phyloP scores from a whole-genome alignment of 2,888 invertebrate genomes.

The Augiades crinisus region DNA sequence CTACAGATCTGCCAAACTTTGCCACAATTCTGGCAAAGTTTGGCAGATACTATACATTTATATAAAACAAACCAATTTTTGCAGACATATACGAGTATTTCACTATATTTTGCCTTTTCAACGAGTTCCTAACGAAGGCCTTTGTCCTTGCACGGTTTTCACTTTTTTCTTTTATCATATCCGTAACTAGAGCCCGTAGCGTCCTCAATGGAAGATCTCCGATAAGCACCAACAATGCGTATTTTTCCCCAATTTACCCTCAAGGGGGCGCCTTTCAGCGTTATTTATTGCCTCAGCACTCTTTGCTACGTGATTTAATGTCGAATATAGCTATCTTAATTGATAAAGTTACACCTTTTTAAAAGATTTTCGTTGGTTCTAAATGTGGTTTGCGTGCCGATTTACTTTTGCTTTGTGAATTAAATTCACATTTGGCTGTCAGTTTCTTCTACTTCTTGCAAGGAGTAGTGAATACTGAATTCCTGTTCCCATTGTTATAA shows the following conservation, averaged over 20 bases:
- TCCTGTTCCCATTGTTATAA: too few relatives aligned
- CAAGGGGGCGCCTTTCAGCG: conserved; percentile 53
- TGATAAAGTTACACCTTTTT: conserved; percentile 51
- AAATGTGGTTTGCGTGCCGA: neutral
- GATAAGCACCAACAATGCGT: conserved; percentile 58
- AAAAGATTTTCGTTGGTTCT: neutral
- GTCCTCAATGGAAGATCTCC: conserved; percentile 43
- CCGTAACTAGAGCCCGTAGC: neutral
- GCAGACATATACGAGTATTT: neutral
- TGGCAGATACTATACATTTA: too few relatives aligned
- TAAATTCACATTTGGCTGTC: too few relatives aligned
- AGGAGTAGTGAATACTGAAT: too few relatives aligned
- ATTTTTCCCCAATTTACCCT: conserved; percentile 68
- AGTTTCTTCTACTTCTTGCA: too few relatives aligned
- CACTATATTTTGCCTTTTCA: neutral
- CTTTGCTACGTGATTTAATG: conserved; percentile 67
- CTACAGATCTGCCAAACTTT: too few relatives aligned
- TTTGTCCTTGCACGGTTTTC: neutral
- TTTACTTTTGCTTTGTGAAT: neutral
- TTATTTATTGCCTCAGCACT: conserved; percentile 69
- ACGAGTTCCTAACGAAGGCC: neutral
- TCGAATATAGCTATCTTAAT: conserved; percentile 64
- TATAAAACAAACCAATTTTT: neutral
- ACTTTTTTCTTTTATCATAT: neutral
- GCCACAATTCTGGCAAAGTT: too few relatives aligned